Percentiles rank a stretch among this genome's conserved stretches.
These are phyloP conservation scores for Pogonomyrmex barbatus DNA, from an alignment of 1,140 invertebrate genomes.

Conservation along the genomic window DNA sequence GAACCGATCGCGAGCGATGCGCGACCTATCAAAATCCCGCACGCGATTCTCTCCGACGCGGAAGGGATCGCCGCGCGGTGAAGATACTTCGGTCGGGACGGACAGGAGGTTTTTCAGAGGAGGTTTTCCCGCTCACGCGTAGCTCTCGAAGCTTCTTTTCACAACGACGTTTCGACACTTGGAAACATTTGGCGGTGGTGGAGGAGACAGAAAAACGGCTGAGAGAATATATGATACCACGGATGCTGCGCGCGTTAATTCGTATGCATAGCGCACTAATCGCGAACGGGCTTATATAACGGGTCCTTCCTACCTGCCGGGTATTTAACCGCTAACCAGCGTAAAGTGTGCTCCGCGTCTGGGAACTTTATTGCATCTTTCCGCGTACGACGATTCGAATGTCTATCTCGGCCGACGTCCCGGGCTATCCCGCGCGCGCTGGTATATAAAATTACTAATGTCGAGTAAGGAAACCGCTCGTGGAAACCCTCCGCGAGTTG, in stretches of 20 bases:
- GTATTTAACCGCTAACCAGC: conserved; percentile 62
- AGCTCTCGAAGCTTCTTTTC: background rate
- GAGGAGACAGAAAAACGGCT: background rate
- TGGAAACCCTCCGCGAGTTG: conserved; percentile 56
- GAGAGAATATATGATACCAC: background rate
- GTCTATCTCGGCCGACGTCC: conserved; percentile 52
- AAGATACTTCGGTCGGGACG: background rate
- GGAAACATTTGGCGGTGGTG: background rate
- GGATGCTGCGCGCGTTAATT: conserved; percentile 59
- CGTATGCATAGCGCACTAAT: conserved; percentile 58
- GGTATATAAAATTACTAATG: conserved; percentile 64
- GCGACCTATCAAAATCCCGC: conserved; percentile 2
- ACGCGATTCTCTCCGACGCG: background rate
- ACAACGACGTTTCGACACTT: background rate
- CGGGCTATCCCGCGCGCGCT: conserved; percentile 35
- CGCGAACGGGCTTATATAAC: conserved; percentile 51
- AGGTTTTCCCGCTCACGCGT: background rate
- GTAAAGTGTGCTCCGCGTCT: conserved; percentile 52
- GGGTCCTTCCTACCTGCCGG: conserved; percentile 57
- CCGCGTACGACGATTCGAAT: conserved; percentile 59
- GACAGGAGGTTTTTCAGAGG: background rate
- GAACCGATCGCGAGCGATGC: conserved; percentile 31
- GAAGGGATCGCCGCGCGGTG: background rate
- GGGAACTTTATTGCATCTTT: conserved; percentile 65
- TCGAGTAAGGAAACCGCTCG: conserved; percentile 65